Conservation (phyloP, 2,888 invertebrate species). For the Ommatoiulus sabulosus region DNA sequence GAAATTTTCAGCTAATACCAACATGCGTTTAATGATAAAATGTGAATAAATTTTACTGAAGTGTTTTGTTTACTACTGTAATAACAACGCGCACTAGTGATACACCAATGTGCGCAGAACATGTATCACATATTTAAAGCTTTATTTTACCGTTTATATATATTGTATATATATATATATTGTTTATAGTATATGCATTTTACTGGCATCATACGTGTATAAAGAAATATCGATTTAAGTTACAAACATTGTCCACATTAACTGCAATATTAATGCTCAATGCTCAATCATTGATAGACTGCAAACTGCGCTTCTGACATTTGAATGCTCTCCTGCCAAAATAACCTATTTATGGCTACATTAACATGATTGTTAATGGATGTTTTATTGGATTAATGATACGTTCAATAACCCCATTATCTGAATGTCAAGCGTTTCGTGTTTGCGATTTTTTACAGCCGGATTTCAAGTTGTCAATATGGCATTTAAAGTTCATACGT, state of each 20-base stretch:
- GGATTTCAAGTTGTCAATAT: not conserved
- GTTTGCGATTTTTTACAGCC: not conserved
- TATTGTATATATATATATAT: no score
- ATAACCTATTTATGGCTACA: not conserved
- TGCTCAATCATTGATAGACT: not conserved
- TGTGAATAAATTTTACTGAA: no score
- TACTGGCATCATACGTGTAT: not conserved
- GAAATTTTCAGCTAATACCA: no score
- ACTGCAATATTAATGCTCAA: not conserved
- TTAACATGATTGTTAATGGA: conserved; percentile 6
- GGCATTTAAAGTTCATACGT: not conserved
- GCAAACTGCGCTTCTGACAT: not conserved
- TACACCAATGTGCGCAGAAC: no score
- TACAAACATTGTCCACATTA: not conserved
- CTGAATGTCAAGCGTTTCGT: not conserved
- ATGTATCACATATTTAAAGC: no score
- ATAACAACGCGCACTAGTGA: no score
- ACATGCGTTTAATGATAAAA: no score
- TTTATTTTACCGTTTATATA: no score
- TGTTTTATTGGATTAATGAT: conserved; percentile 9
- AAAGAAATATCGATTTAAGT: not conserved
- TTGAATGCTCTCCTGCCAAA: not conserved
- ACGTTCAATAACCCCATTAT: conserved; percentile 36
- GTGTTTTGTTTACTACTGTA: no score
- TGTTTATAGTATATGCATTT: not conserved